Evolutionary conservation across 1,140 invertebrate genomes (phyloP).

Genomic region (Ceratosolen fusciceps): DNA sequence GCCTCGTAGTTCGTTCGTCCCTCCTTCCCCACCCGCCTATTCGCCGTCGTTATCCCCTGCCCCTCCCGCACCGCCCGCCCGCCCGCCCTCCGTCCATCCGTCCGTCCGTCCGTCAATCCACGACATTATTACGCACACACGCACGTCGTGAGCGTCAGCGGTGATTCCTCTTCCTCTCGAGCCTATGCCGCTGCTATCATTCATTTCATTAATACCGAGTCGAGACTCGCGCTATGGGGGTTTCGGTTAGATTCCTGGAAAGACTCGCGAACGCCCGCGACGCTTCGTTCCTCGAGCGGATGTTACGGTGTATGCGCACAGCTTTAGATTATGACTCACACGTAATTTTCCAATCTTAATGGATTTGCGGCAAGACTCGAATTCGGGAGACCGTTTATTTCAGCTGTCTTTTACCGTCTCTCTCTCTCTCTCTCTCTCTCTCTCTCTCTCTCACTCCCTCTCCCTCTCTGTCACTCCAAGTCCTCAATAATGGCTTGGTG

Average conservation of each 20-base stretch:
- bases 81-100: neutral
- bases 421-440: too few relatives aligned
- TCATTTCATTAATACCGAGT: conserved; percentile 19
- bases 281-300: neutral
- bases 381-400: too few relatives aligned
- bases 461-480: too few relatives aligned
- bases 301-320: too few relatives aligned
- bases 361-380: too few relatives aligned
- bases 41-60: too few relatives aligned
- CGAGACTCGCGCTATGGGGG: neutral
- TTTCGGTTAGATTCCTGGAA: conserved; percentile 17
- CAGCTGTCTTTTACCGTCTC: too few relatives aligned
- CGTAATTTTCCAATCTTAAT: too few relatives aligned
- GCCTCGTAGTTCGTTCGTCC: conserved; percentile 44
- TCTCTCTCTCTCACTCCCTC: too few relatives aligned
- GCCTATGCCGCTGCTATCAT: neutral
- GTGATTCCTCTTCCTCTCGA: conserved; percentile 11
- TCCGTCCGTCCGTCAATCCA: conserved; percentile 56
- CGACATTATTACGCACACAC: conserved; percentile 38
- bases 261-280: conserved; percentile 12
- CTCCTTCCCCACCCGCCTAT: conserved; percentile 51
- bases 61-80: conserved; percentile 57
- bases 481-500: too few relatives aligned
- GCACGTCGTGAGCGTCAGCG: neutral
- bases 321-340: too few relatives aligned